Evolutionary conservation across 2,113 vertebrate species (phyloP), one percentile per base, ranked within the genome.

Genomic region (Nycticorax nycticorax): DNA sequence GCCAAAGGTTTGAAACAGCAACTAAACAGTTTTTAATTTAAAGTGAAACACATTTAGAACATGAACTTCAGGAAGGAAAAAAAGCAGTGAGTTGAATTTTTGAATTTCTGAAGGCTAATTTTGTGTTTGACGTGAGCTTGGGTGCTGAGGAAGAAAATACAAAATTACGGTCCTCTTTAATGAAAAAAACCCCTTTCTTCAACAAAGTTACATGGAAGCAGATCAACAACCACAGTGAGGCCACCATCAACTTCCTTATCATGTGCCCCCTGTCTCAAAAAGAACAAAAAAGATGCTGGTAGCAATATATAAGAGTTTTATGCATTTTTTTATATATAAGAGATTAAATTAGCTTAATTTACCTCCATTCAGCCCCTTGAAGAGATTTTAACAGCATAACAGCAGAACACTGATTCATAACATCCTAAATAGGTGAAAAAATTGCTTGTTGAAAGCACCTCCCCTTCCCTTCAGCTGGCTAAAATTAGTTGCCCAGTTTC

Each of bases 401-500:
- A 67, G 88, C 53, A 93, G n/a, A 93, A 83, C 48, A 53, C 17
- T 45, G 88, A 50, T 66, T 95, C 24, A 50, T 74, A 80, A 48
- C 27, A 64, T 47, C 27, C 5, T 39, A 74, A 96, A 91, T 37
- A 74, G 6, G 27, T 92, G 37, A 84, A 95, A 93, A 94, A 76
- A 77, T 73, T 82, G 9, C 45, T 75, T 92, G 35, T 33, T 88
- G 23, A 68, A 92, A 18, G 53, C 88, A 60, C 26, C 13, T 83
- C n/a, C 16, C 41, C 28, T 57, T 84, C 68, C 72, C 59, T 92
- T 93, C 63, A 80, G 12, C 45, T 88, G 33, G 19, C 28, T 88
- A 91, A 92, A 94, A 94, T 92, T 92, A 86, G 50, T 24, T 91
- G 55, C n/a, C 74, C 55, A 69, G 17, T 41, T 80, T 86, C 23